Conservation (phyloP, 2,888 invertebrate genomes). For the Lasioglossum morio region DNA sequence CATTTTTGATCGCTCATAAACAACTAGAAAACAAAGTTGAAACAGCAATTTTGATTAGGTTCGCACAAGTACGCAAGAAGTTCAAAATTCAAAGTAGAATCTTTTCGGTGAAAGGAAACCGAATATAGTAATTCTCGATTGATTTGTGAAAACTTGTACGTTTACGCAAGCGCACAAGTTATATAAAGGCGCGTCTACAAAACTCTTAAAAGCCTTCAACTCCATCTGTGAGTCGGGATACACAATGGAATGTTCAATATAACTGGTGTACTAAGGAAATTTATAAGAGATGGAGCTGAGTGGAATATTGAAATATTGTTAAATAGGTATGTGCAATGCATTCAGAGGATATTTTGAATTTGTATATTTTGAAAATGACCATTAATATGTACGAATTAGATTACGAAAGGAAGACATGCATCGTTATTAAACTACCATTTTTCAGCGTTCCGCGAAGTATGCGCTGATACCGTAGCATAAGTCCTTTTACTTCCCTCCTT, state of each 20-base stretch:
- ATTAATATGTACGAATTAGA: conserved; percentile 38
- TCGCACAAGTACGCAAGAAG: not conserved
- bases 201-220: conserved; percentile 61
- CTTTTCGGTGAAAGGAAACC: not conserved
- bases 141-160: not conserved
- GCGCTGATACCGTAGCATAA: conserved; percentile 34
- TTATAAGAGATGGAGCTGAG: conserved; percentile 81
- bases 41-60: not conserved
- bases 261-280: conserved; percentile 76
- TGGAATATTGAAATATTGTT: conserved; percentile 72
- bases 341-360: conserved; percentile 64
- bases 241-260: conserved; percentile 76
- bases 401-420: conserved; percentile 21
- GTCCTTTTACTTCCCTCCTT: conserved; percentile 26
- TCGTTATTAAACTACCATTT: conserved; percentile 46
- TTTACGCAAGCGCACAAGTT: not conserved
- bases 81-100: not conserved
- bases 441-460: conserved; percentile 33
- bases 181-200: conserved; percentile 10
- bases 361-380: conserved; percentile 50
- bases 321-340: conserved; percentile 72
- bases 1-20: not conserved
- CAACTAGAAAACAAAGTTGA: not conserved
- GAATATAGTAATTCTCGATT: not conserved
- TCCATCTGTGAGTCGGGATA: conserved; percentile 79